Evolutionary conservation across 2,113 vertebrate genomes (phyloP), one percentile per base, ranked within the genome.

Genomic region (Trogon melanurus): DNA sequence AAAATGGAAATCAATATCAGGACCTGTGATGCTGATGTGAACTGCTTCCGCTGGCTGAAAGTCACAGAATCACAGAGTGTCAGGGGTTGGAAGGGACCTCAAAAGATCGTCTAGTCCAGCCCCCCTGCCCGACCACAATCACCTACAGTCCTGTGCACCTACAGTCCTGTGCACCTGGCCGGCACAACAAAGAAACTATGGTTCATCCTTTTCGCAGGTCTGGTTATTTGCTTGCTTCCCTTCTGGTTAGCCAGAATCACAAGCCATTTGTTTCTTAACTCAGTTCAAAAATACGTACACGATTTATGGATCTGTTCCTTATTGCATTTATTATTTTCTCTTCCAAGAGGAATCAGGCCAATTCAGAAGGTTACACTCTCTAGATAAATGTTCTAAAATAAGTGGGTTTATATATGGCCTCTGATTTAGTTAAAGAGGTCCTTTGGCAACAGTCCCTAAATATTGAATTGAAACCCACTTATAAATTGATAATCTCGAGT

Each of bases 401-500:
- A 84, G 67, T 88, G 9, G 6, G 9, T 89, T 86, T 92, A 29
- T 93, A 61, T 56, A 50, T 30, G 65, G 51, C 69, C 32, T 91
- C 60, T 93, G 53, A 84, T 93, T 88, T 80, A 86, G 23, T 71
- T 78, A 83, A 94, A 76, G 26, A 83, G 12, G 8, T 74, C 16
- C 7, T 90, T 74, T 93, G 72, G 48, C 81, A 73, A 29, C 32
- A 78, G 20, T 56, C 38, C 30, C 57, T 81, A 74, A 89, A 71
- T 80, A 67, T 6, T 89, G 44, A 79, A 67, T 53, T 74, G 44
- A 95, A 95, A 92, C 14, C 12, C 48, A 75, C 34, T 89, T 92
- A 84, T 45, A 96, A 93, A 56, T 27, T 45, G 6, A 71, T 89
- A 93, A 89, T 91, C 45, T 91, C 51, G 86, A 36, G 13, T 89